Evolutionary conservation across 2,113 vertebrate species (phyloP).

Genomic region (Sturnira hondurensis): DNA sequence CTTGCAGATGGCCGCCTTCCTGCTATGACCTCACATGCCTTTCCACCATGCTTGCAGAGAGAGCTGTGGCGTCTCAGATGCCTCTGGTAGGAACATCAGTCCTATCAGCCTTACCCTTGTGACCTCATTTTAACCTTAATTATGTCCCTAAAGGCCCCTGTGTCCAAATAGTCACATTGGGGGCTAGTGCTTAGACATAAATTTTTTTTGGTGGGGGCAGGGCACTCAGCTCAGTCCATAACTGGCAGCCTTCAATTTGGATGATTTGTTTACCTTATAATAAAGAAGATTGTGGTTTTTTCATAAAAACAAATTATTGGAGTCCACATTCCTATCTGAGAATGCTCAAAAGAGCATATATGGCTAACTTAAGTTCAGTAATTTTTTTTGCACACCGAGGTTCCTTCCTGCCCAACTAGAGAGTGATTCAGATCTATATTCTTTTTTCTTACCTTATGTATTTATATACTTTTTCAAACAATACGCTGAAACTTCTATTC

Average conservation of each 20-base stretch:
- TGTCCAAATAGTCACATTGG: neutral
- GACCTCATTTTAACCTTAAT: slow-evolving; percentile 16
- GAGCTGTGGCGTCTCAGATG: neutral
- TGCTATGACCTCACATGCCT: neutral
- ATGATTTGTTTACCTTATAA: neutral
- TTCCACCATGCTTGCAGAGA: neutral
- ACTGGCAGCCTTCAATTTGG: neutral
- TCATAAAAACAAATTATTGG: neutral
- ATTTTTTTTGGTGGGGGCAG: neutral
- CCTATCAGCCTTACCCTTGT: neutral
- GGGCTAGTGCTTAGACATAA: neutral
- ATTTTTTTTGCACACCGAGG: neutral
- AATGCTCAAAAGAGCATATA: neutral
- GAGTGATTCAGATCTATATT: neutral
- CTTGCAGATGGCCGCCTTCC: neutral
- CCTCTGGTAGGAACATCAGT: neutral
- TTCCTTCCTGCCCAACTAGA: neutral
- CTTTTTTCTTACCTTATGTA: neutral
- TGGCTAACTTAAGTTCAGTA: neutral
- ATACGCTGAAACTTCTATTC: neutral
- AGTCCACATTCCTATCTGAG: neutral
- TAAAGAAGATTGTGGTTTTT: neutral
- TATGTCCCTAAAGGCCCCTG: neutral
- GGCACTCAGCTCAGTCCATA: neutral
- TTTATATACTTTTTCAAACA: neutral